Evolutionary conservation across 2,888 invertebrate genomes (phyloP), one percentile per base, ranked within the genome.

Genomic region (Adelphocoris suturalis): DNA sequence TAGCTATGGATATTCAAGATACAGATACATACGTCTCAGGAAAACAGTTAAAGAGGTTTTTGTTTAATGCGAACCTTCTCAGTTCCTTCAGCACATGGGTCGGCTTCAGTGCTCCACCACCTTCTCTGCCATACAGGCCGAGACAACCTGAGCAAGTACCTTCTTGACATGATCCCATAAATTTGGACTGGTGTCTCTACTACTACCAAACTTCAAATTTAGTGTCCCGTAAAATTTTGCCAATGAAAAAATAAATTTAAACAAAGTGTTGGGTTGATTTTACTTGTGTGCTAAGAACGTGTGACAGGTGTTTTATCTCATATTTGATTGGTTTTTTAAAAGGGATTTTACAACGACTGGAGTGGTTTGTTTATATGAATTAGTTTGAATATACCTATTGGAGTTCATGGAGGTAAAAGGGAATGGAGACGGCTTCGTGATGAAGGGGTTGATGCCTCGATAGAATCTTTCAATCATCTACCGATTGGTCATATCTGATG

Each of bases 61-160:
- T n/a, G n/a, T n/a, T n/a, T n/a, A n/a, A n/a, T n/a, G 61, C 85
- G 5, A 85, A 86, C 88, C 78, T 88, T 88, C 78, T 88, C 88
- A 3, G 4, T 52, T 28, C 88, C 88, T 52, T 88, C 88, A 14
- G 61, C 76, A 55, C 88, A 88, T 16, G 88, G 88, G 55, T 88
- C 88, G 16, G 78, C 88, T 23, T 88, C 88, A n/a, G 52, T 78
- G 78, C 88, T 88, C 88, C 76, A 52, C 78, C 78, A 61, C 68
- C 88, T 76, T 37, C 52, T 57, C 76, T 88, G 76, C 88, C 88
- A 78, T 13, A 76, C 23, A 1, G 76, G 80, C 52, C 78, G 88
- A 23, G 80, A 28, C n/a, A 88, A 48, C 80, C 78, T 48, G 52
- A 88, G 78, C 28, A 88, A 52, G 5, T 75, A 76, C 80, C 78